phyloP scores from a whole-genome alignment of 1,140 invertebrate genomes.

The Battus philenor region DNA sequence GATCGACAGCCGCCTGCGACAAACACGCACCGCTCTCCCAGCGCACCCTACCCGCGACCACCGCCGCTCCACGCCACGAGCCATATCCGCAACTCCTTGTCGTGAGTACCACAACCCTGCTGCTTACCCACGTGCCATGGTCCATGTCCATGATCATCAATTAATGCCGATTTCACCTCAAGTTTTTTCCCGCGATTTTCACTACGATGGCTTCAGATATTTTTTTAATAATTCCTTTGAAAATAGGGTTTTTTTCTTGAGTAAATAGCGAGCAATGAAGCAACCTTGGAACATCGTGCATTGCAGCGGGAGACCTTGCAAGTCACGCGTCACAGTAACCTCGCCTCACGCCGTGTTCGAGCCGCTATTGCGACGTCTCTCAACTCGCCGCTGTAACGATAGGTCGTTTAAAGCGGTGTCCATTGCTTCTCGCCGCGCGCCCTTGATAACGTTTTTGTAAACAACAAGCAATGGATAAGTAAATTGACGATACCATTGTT shows the following conservation, averaged over 20 bases:
- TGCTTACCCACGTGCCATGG: slow-evolving; percentile 13
- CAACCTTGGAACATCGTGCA: slow-evolving; percentile 75
- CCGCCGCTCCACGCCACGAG: not conserved
- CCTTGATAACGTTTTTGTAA: not conserved
- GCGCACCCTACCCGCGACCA: slow-evolving; percentile 24
- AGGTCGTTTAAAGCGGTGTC: slow-evolving; percentile 21
- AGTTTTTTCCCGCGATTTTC: slow-evolving; percentile 2
- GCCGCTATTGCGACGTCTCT: slow-evolving; percentile 47
- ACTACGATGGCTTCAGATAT: not conserved
- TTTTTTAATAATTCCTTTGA: not conserved
- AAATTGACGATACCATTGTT: slow-evolving; percentile 7
- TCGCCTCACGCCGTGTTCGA: slow-evolving; percentile 67
- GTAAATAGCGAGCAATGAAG: slow-evolving; percentile 49
- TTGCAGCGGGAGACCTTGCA: slow-evolving; percentile 73
- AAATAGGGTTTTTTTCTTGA: slow-evolving; percentile 25
- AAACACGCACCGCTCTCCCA: slow-evolving; percentile 32
- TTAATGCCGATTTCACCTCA: slow-evolving; percentile 51
- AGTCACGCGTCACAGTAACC: slow-evolving; percentile 75
- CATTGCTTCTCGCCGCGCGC: slow-evolving; percentile 34
- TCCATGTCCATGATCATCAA: not conserved
- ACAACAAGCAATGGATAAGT: slow-evolving; percentile 30
- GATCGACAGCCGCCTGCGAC: slow-evolving; percentile 27
- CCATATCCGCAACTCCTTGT: not conserved
- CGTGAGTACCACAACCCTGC: slow-evolving; percentile 9
- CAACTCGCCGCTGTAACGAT: slow-evolving; percentile 23